Evolutionary conservation across 2,113 vertebrate genomes (phyloP).

Genomic region (Girardinichthys multiradiatus): DNA sequence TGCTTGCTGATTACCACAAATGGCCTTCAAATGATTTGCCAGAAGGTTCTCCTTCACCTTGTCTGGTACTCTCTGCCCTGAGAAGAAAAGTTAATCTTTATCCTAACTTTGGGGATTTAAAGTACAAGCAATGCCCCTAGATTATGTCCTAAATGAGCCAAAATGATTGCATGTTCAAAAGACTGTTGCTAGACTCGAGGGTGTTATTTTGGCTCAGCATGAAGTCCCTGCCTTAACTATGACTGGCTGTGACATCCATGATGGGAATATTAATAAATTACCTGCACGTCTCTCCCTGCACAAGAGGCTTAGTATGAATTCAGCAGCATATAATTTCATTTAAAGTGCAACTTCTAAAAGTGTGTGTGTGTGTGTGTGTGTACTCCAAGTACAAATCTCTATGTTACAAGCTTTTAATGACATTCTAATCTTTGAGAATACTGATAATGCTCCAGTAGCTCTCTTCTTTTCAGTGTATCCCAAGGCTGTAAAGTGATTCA

Average conservation of each 20-base stretch:
- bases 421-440: constrained; percentile 69
- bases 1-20: constrained; percentile 45
- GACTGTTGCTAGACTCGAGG: constrained; percentile 41
- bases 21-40: constrained; percentile 45
- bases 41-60: neutral
- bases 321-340: constrained; percentile 40
- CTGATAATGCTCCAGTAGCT: constrained; percentile 56
- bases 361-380: constrained; percentile 22
- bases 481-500: constrained; percentile 38
- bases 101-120: constrained; percentile 22
- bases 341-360: constrained; percentile 39
- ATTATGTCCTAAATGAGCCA: constrained; percentile 56
- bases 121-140: constrained; percentile 35
- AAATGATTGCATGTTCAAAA: constrained; percentile 46
- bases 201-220: constrained; percentile 30
- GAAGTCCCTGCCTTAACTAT: constrained; percentile 26
- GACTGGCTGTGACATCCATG: constrained; percentile 41
- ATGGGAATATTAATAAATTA: constrained; percentile 50
- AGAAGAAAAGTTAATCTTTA: constrained; percentile 6
- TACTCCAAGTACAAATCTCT: constrained; percentile 39
- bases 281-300: constrained; percentile 22
- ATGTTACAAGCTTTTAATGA: constrained; percentile 61
- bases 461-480: constrained; percentile 51
- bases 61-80: neutral
- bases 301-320: constrained; percentile 13